Conservation (phyloP, 2,113 vertebrate genomes). For the Apaloderma vittatum region DNA sequence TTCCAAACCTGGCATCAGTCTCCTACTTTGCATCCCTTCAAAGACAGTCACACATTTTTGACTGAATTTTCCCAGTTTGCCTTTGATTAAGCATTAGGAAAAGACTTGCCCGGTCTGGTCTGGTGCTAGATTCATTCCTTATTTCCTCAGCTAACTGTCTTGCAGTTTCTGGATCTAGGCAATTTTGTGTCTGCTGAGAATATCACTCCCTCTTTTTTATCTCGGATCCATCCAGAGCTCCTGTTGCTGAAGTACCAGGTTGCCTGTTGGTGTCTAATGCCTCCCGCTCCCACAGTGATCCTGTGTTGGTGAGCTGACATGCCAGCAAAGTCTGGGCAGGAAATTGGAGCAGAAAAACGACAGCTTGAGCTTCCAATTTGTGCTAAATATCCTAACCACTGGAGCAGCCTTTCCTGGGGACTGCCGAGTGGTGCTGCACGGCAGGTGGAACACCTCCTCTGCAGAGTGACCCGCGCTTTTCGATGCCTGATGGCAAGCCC, state of each 20-base stretch:
- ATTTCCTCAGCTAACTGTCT: background rate
- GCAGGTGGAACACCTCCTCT: background rate
- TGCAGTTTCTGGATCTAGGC: background rate
- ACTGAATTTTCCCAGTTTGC: background rate
- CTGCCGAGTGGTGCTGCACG: background rate
- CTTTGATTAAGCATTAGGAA: background rate
- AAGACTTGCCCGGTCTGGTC: background rate
- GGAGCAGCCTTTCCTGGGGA: background rate
- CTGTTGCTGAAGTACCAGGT: background rate
- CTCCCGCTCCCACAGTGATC: background rate
- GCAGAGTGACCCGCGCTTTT: background rate
- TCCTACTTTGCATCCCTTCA: background rate
- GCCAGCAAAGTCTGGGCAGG: background rate
- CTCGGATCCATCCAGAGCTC: background rate
- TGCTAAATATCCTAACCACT: background rate
- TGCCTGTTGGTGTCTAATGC: background rate
- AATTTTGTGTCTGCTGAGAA: background rate
- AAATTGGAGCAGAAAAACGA: background rate
- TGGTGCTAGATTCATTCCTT: background rate
- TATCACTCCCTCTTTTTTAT: background rate
- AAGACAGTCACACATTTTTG: background rate
- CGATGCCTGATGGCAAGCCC: accelerated
- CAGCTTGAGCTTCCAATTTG: background rate
- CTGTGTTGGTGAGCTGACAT: background rate
- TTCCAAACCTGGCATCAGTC: background rate